Conservation (phyloP, 2,113 vertebrate genomes). For the Turdus rufiventris region DNA sequence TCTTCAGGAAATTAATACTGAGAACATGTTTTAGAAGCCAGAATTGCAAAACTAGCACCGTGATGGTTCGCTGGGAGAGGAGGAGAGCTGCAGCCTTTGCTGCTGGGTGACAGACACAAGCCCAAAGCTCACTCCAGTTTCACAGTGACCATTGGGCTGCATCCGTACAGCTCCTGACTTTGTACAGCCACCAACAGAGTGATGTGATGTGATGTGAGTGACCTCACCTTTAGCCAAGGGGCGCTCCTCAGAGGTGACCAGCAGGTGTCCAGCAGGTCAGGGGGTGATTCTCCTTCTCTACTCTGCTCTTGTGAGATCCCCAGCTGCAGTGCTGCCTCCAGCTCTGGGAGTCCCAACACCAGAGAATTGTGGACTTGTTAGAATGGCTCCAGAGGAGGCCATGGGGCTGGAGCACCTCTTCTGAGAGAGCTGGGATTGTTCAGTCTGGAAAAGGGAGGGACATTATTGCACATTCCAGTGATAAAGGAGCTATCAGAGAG, state of each 20-base stretch:
- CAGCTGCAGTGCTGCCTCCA: background rate
- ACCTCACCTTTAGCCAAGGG: fast-evolving
- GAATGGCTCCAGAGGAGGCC: background rate
- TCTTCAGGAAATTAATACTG: background rate
- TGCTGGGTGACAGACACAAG: background rate
- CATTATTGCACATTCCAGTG: background rate
- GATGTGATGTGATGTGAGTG: fast-evolving
- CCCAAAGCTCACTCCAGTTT: fast-evolving
- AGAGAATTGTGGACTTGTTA: background rate
- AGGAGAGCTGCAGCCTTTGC: background rate
- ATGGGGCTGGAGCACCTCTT: background rate
- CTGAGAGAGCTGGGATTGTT: background rate
- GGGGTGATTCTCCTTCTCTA: background rate
- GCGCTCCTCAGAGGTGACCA: background rate
- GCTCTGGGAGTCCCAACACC: background rate
- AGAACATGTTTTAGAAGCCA: background rate
- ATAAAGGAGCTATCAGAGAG: background rate
- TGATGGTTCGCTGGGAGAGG: background rate
- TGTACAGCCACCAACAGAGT: background rate
- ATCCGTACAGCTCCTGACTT: fast-evolving
- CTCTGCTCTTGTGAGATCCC: background rate
- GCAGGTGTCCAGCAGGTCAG: background rate
- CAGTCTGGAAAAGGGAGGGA: background rate
- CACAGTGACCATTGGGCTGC: fast-evolving
- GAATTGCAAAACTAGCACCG: background rate